Percentiles rank a stretch among this genome's conserved stretches.
phyloP scores from a whole-genome alignment of 1,140 invertebrate species.

The Brachionus koreanus region DNA sequence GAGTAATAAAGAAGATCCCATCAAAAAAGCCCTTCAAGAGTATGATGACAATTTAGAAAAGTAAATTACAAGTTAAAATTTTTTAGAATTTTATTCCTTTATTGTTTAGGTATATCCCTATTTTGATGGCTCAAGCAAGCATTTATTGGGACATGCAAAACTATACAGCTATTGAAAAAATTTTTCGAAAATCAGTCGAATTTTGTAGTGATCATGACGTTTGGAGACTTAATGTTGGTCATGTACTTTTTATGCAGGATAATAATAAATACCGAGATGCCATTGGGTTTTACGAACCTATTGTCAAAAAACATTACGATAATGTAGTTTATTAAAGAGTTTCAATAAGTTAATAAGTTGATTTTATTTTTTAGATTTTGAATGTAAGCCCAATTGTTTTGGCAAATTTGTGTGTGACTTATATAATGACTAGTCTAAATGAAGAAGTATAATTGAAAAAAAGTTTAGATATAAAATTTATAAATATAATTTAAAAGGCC shows the following conservation, averaged over 20 bases:
- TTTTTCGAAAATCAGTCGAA: constrained; percentile 82
- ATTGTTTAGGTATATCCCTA: constrained; percentile 70
- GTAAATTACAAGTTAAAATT: constrained; percentile 57
- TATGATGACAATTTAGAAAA: constrained; percentile 85
- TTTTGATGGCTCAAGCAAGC: constrained; percentile 97
- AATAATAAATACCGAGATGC: constrained; percentile 98
- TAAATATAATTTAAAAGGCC: constrained; percentile 61
- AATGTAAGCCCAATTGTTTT: constrained; percentile 91
- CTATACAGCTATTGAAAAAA: constrained; percentile 75
- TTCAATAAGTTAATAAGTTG: not conserved
- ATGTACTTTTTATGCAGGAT: constrained; percentile 98
- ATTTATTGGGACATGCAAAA: constrained; percentile 98
- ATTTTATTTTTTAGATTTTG: constrained; percentile 67
- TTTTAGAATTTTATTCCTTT: constrained; percentile 51
- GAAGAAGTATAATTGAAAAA: constrained; percentile 68
- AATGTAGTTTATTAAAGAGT: constrained; percentile 63
- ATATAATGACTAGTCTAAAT: constrained; percentile 98
- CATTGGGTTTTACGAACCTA: constrained; percentile 94
- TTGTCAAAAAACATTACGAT: constrained; percentile 92
- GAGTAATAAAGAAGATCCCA: constrained; percentile 78
- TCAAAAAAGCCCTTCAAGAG: constrained; percentile 82
- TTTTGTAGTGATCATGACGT: constrained; percentile 95
- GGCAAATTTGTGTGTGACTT: constrained; percentile 96
- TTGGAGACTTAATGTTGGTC: constrained; percentile 95
- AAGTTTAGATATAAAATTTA: not conserved